These are phyloP conservation scores for Chaetorhynchus papuensis DNA, from an alignment of 2,113 vertebrate genomes.

Conservation along the genomic window DNA sequence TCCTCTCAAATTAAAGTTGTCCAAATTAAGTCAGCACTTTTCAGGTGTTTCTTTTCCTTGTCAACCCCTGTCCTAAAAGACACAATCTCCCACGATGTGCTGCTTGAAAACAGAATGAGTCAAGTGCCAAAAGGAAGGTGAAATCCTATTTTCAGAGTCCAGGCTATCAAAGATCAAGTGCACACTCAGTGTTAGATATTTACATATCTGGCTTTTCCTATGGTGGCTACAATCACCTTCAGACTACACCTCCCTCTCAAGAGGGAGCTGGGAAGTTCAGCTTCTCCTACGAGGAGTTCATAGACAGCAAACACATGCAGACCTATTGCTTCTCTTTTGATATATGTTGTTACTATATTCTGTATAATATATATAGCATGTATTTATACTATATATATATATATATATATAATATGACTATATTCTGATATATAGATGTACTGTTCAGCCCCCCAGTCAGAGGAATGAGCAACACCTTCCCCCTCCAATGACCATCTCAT, in stretches of 20 bases:
- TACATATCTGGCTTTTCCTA: neutral
- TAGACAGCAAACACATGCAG: neutral
- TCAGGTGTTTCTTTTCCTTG: neutral
- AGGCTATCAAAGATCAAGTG: neutral
- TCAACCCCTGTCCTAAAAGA: neutral
- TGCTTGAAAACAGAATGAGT: neutral
- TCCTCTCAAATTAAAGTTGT: neutral
- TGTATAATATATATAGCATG: too few relatives aligned
- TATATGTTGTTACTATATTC: neutral
- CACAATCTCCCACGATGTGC: accelerated
- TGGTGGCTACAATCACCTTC: too few relatives aligned
- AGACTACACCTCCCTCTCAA: accelerated
- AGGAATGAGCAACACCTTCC: neutral
- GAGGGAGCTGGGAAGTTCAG: neutral
- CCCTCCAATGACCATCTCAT: neutral
- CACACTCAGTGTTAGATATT: accelerated
- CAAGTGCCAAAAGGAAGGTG: neutral
- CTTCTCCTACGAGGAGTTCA: neutral
- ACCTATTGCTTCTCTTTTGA: neutral
- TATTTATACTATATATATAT: neutral
- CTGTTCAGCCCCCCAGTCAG: neutral
- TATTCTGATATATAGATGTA: neutral
- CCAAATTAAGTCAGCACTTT: neutral
- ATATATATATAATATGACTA: too few relatives aligned
- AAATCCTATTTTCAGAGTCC: neutral